Conservation (phyloP, 2,888 invertebrate species). For the Trichogramma evanescens region DNA sequence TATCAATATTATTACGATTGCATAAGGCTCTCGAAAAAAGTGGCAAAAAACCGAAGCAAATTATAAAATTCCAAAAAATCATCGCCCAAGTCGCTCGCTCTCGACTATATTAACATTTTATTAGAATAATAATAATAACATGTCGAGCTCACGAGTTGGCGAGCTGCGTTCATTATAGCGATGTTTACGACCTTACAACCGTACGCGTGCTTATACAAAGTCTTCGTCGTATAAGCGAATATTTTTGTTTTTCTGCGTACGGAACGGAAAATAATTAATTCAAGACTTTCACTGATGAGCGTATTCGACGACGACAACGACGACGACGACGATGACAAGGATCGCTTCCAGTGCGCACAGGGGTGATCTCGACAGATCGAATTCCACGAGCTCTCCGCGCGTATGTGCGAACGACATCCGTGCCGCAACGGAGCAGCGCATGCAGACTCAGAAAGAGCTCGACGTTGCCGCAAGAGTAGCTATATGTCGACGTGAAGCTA, state of each 20-base stretch:
- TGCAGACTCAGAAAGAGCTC: not conserved
- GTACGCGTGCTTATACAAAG: not conserved
- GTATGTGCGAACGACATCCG: slow-evolving; percentile 9
- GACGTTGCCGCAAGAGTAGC: not conserved
- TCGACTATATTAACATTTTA: slow-evolving; percentile 10
- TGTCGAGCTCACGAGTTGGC: slow-evolving; percentile 5
- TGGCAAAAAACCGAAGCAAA: no score
- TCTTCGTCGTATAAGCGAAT: not conserved
- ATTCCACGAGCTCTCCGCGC: slow-evolving; percentile 1
- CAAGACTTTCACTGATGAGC: slow-evolving; percentile 6
- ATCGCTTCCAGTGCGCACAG: no score
- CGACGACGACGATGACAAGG: not conserved
- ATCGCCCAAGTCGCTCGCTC: not conserved
- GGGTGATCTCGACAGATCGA: not conserved
- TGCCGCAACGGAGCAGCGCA: not conserved
- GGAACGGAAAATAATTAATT: slow-evolving; percentile 9
- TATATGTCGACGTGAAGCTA: slow-evolving; percentile 4
- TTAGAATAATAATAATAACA: slow-evolving; percentile 1
- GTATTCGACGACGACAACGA: not conserved
- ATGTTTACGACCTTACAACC: slow-evolving; percentile 16
- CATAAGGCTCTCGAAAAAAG: no score
- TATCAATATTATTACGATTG: no score
- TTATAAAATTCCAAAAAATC: not conserved
- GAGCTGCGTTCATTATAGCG: slow-evolving; percentile 7
- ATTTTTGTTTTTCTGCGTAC: not conserved